Evolutionary conservation across 2,888 invertebrate species (phyloP).

Genomic region (Drosophila suboccidentalis): DNA sequence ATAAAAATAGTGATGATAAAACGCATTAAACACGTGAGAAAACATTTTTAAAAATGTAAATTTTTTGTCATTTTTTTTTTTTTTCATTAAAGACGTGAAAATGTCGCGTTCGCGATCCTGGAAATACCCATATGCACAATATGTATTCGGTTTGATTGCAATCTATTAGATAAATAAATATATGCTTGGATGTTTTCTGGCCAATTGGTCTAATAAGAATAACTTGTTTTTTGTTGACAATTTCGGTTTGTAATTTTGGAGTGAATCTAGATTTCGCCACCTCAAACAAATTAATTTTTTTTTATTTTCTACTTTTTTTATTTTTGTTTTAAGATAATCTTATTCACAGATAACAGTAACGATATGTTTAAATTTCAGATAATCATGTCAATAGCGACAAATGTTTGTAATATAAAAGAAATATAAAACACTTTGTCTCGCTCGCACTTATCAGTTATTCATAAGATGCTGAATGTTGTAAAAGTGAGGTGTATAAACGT

Average conservation of each 20-base stretch:
- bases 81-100: no score
- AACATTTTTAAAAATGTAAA: no score
- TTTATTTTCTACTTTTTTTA: background rate
- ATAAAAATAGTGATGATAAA: no score
- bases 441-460: background rate
- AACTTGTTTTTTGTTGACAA: background rate
- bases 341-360: background rate
- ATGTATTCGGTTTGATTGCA: no score
- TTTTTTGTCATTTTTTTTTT: no score
- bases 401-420: conserved; percentile 8
- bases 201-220: background rate
- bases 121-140: no score
- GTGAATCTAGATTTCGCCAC: background rate
- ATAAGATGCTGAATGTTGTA: conserved; percentile 14
- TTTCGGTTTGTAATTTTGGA: background rate
- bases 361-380: background rate
- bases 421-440: conserved; percentile 9
- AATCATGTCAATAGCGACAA: conserved; percentile 10
- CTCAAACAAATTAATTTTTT: background rate
- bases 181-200: background rate
- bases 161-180: no score
- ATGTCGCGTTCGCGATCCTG: no score
- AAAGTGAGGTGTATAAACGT: conserved; percentile 12
- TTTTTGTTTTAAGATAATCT: background rate
- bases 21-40: no score